These are phyloP conservation scores for Nephila pilipes DNA, from an alignment of 1,140 invertebrate genomes.

Conservation along the genomic window DNA sequence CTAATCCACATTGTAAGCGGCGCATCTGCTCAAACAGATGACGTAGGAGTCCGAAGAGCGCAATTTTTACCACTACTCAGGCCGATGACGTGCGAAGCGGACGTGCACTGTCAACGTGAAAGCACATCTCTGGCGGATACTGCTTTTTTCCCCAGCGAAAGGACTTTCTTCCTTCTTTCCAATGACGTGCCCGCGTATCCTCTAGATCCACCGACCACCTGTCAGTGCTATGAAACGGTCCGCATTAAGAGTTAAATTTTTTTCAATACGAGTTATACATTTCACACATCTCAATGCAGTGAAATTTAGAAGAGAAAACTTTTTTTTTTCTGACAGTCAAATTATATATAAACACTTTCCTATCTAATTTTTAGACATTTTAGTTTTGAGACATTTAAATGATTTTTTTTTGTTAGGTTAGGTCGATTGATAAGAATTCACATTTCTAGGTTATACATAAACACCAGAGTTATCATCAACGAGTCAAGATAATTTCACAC, in stretches of 20 bases:
- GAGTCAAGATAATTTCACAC: too few species aligned
- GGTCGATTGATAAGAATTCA: too few species aligned
- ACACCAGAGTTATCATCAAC: too few species aligned
- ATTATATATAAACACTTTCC: too few species aligned
- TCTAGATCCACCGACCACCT: background rate
- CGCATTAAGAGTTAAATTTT: background rate
- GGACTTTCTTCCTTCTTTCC: background rate
- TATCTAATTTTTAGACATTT: too few species aligned
- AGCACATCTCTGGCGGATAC: background rate
- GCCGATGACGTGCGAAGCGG: conserved; percentile 16
- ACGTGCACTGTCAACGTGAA: conserved; percentile 23
- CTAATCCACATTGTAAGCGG: background rate
- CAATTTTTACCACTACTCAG: background rate
- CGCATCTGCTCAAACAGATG: conserved; percentile 66
- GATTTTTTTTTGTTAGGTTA: too few species aligned
- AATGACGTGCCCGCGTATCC: background rate
- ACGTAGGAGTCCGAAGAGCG: conserved; percentile 34
- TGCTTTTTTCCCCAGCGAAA: background rate
- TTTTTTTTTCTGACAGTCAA: too few species aligned
- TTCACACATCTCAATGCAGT: too few species aligned
- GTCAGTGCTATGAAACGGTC: background rate
- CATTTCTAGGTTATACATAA: too few species aligned
- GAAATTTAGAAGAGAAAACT: too few species aligned
- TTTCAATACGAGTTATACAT: too few species aligned
- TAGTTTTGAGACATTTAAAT: too few species aligned